These are phyloP conservation scores for Acronicta psi DNA, from an alignment of 2,888 invertebrate species.

Conservation along the genomic window DNA sequence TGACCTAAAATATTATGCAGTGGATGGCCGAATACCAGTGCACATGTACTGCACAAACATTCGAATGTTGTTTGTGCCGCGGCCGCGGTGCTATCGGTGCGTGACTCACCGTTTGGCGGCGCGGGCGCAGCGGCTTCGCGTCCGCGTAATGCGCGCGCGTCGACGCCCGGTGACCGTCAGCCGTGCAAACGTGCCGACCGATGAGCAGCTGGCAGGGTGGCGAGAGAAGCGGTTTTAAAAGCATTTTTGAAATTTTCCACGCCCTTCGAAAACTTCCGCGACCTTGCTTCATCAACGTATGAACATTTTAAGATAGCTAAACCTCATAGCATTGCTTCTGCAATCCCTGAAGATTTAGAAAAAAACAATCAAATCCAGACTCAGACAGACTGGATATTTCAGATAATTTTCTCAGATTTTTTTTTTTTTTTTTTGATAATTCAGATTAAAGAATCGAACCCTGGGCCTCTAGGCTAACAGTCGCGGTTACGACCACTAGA, in stretches of 20 bases:
- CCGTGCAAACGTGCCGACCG: conserved; percentile 58
- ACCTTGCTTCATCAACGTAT: no score
- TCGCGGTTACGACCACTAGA: no score
- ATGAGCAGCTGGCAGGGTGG: conserved; percentile 33
- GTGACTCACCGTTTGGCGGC: conserved; percentile 42
- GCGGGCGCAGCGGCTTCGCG: conserved; percentile 56
- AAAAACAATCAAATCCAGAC: no score
- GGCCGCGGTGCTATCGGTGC: conserved; percentile 29
- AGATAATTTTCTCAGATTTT: no score
- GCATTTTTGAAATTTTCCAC: conserved; percentile 3
- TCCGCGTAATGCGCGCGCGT: conserved; percentile 60
- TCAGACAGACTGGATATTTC: no score
- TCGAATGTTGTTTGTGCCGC: conserved; percentile 37
- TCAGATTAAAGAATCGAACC: no score
- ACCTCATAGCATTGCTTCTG: no score
- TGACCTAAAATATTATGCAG: conserved; percentile 28
- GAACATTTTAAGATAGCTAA: no score
- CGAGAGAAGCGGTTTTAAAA: conserved; percentile 17
- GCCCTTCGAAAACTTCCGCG: no score
- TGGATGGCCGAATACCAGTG: conserved; percentile 27
- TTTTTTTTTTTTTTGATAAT: no score
- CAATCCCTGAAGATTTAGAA: no score
- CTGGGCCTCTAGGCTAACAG: no score
- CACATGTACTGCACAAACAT: conserved; percentile 41
- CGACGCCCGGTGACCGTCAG: conserved; percentile 58